phyloP scores from a whole-genome alignment of 2,888 invertebrate species.

The Carabus problematicus region DNA sequence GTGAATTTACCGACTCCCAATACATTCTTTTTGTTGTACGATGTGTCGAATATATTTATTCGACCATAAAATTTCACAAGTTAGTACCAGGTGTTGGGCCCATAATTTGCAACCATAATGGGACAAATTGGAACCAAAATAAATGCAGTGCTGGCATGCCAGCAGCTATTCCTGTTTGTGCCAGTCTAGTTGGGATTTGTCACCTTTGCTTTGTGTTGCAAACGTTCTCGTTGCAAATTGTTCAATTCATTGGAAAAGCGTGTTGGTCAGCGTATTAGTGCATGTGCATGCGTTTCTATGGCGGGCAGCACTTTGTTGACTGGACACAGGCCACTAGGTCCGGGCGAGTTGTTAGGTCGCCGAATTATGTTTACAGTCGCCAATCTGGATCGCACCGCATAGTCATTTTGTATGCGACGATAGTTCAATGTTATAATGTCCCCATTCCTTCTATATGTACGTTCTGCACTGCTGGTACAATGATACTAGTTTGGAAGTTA shows the following conservation, averaged over 20 bases:
- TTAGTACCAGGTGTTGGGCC: constrained; percentile 50
- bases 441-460: neutral
- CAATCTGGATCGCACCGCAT: no score
- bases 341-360: no score
- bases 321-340: no score
- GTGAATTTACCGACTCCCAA: constrained; percentile 2
- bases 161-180: constrained; percentile 37
- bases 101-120: constrained; percentile 54
- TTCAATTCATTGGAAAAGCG: constrained; percentile 46
- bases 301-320: no score
- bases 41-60: constrained; percentile 45
- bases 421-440: neutral
- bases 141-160: constrained; percentile 41
- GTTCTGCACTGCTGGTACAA: neutral
- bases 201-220: constrained; percentile 42
- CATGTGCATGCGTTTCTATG: no score
- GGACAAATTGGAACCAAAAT: constrained; percentile 56
- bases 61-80: constrained; percentile 50
- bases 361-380: no score
- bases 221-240: constrained; percentile 45
- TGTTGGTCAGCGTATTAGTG: neutral
- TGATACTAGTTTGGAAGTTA: neutral
- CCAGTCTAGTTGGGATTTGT: constrained; percentile 44
- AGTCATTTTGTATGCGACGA: no score
- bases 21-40: neutral